A percentile compares a stretch with the other conserved stretches of the same genome.
Conservation (phyloP, 2,888 invertebrate species). For the Xanthia icteritia region DNA sequence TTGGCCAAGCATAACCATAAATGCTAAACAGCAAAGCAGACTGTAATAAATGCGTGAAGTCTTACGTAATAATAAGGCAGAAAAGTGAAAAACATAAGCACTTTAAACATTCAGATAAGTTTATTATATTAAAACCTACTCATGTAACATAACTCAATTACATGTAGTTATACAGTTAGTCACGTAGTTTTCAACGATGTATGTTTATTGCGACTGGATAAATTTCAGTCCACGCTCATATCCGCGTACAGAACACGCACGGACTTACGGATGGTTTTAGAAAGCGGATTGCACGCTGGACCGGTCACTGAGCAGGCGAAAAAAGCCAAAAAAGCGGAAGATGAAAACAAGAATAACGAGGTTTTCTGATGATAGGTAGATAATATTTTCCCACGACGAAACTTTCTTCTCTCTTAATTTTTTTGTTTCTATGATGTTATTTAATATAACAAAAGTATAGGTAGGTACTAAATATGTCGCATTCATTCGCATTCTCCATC, state of each 20-base stretch:
- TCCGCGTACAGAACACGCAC: conserved; percentile 87
- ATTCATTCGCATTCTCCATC: conserved; percentile 15
- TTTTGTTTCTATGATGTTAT: neutral
- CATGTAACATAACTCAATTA: conserved; percentile 49
- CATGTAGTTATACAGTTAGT: conserved; percentile 44
- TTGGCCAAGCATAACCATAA: neutral
- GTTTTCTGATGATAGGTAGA: conserved; percentile 44
- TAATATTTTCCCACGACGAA: conserved; percentile 40
- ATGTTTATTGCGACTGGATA: conserved; percentile 68
- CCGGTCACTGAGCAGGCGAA: conserved; percentile 80
- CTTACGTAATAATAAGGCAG: neutral
- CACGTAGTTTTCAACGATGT: conserved; percentile 47
- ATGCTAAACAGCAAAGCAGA: conserved; percentile 3
- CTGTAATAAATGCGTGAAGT: neutral
- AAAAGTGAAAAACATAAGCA: neutral
- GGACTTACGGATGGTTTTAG: conserved; percentile 81
- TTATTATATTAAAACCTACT: conserved; percentile 12
- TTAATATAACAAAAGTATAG: neutral
- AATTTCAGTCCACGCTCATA: conserved; percentile 76
- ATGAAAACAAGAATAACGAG: conserved; percentile 67
- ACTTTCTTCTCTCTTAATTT: conserved; percentile 26
- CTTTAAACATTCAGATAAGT: conserved; percentile 7
- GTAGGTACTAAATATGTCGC: neutral
- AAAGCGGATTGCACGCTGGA: conserved; percentile 86
- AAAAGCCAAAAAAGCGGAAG: conserved; percentile 72